These are phyloP conservation scores for Peromyscus attwateri DNA, from an alignment of 2,797 vertebrate genomes.

Conservation along the genomic window DNA sequence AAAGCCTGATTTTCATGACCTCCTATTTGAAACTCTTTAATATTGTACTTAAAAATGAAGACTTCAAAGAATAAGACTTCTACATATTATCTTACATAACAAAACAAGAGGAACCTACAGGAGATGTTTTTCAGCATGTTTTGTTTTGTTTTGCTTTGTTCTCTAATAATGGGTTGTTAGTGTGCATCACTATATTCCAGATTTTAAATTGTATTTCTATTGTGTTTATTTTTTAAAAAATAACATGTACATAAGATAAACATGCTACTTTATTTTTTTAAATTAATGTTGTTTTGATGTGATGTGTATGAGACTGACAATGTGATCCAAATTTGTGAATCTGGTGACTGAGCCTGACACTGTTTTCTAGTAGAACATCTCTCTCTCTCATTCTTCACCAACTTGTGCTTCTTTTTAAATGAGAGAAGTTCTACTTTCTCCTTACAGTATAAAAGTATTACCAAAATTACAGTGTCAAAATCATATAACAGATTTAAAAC, in stretches of 20 bases:
- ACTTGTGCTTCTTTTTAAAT: background rate
- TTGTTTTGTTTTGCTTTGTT: background rate
- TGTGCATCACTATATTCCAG: background rate
- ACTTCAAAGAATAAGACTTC: background rate
- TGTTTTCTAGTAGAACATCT: background rate
- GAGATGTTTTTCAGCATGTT: background rate
- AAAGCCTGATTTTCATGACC: background rate
- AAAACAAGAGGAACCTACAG: background rate
- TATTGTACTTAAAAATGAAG: background rate
- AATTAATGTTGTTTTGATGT: background rate
- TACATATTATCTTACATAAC: constrained; percentile 13
- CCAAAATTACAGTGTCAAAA: constrained; percentile 2
- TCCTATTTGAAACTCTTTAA: constrained; percentile 8
- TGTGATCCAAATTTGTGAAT: background rate
- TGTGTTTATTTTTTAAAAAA: constrained; percentile 7
- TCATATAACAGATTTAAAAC: constrained; percentile 5
- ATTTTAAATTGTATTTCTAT: constrained; percentile 24
- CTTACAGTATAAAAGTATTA: background rate
- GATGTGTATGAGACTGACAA: background rate
- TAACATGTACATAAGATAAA: background rate
- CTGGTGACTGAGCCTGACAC: background rate
- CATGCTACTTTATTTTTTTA: background rate
- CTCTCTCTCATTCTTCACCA: background rate
- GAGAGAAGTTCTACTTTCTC: background rate
- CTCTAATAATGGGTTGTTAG: background rate